A percentile compares a stretch with the other conserved stretches of the same genome.
These are phyloP conservation scores for Halcyon senegalensis DNA, from an alignment of 2,113 vertebrate genomes.

Conservation along the genomic window DNA sequence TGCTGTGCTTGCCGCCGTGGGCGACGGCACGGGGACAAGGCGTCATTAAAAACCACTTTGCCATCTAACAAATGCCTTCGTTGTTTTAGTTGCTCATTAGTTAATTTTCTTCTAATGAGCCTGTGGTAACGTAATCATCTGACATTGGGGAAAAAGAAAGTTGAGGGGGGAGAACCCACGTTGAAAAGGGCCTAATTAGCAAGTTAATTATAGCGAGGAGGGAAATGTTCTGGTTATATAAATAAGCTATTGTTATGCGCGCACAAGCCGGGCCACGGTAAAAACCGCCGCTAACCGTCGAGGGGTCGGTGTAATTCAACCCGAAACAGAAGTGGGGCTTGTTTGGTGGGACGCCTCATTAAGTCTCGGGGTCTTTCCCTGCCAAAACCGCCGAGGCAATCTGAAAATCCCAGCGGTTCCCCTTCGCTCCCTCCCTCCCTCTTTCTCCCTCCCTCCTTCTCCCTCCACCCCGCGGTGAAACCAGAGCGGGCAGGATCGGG, in stretches of 20 bases:
- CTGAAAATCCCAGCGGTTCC: neutral
- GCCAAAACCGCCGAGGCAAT: neutral
- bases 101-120: conserved; percentile 77
- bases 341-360: conserved; percentile 54
- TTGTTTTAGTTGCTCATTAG: conserved; percentile 67
- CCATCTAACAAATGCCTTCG: conserved; percentile 9
- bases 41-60: neutral
- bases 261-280: conserved; percentile 42
- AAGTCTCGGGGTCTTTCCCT: neutral
- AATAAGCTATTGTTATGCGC: conserved; percentile 65
- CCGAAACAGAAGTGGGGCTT: conserved; percentile 14
- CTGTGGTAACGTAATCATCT: conserved; percentile 60
- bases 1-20: neutral
- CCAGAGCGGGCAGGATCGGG: conserved; percentile 63
- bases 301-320: conserved; percentile 58
- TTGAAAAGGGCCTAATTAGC: conserved; percentile 78
- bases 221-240: conserved; percentile 66
- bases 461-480: conserved; percentile 34
- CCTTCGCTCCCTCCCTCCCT: neutral
- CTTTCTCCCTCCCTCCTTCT: neutral
- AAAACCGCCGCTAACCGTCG: neutral
- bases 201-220: conserved; percentile 75
- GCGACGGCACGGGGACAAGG: accelerated
- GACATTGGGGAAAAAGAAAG: conserved; percentile 3
- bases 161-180: neutral